phyloP scores from a whole-genome alignment of 2,113 vertebrate genomes.

The Gasterosteus nipponicus region DNA sequence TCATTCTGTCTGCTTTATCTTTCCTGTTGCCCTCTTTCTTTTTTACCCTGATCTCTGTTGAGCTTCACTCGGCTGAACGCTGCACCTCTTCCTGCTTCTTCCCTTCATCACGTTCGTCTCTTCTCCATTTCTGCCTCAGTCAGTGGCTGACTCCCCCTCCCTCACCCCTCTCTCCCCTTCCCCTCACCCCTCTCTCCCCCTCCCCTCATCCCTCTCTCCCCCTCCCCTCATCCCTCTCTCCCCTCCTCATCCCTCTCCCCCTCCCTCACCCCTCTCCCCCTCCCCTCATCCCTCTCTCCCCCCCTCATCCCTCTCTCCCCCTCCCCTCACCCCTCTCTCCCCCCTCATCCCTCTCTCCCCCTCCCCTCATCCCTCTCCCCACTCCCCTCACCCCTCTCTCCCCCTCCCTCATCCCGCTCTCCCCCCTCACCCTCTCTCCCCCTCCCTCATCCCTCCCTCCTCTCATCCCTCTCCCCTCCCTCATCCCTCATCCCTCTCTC shows the following conservation, averaged over 20 bases:
- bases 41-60: not conserved
- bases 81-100: not conserved
- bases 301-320: not conserved
- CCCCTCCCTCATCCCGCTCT: too few species aligned
- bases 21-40: slow-evolving; percentile 8
- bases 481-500: too few species aligned
- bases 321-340: too few species aligned
- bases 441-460: too few species aligned
- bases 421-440: too few species aligned
- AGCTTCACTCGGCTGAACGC: not conserved
- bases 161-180: not conserved
- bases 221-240: slow-evolving; percentile 22
- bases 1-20: not conserved
- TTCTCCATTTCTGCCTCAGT: too few species aligned
- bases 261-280: slow-evolving; percentile 19
- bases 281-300: not conserved
- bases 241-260: not conserved
- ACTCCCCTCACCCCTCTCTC: not conserved
- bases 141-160: too few species aligned
- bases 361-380: too few species aligned
- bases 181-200: not conserved
- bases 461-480: not conserved
- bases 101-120: too few species aligned
- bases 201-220: not conserved
- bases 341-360: too few species aligned